phyloP scores from a whole-genome alignment of 2,113 vertebrate genomes.

The Aphelocoma coerulescens region DNA sequence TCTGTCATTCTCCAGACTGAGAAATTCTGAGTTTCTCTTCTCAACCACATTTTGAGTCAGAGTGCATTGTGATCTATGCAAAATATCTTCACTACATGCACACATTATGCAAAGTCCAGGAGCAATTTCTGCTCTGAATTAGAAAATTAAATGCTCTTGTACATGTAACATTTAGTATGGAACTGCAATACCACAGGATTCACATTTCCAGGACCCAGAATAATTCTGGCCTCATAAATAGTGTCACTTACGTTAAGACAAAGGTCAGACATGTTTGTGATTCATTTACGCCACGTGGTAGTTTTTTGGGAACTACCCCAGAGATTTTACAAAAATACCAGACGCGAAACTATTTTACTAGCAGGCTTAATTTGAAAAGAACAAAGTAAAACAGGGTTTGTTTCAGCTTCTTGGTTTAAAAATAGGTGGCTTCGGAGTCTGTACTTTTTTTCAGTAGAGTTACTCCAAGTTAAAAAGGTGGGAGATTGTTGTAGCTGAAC shows the following conservation, averaged over 20 bases:
- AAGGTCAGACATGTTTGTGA: conserved; percentile 1
- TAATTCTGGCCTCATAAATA: conserved; percentile 5
- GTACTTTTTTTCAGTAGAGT: not conserved
- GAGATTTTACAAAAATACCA: not conserved
- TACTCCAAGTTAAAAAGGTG: not conserved
- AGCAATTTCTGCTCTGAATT: not conserved
- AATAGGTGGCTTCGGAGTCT: not conserved
- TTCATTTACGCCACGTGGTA: not conserved
- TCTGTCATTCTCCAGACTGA: not conserved
- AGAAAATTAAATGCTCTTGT: not conserved
- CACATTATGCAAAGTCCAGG: not conserved
- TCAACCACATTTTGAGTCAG: not conserved
- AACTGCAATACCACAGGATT: not conserved
- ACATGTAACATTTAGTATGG: not conserved
- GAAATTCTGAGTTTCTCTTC: not conserved
- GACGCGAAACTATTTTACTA: not conserved
- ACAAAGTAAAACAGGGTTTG: not conserved
- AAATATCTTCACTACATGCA: not conserved
- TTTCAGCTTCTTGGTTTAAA: not conserved
- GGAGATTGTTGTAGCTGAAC: not conserved
- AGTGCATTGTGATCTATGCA: not conserved
- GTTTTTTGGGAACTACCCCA: not conserved
- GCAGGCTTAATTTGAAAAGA: not conserved
- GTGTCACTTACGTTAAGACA: not conserved
- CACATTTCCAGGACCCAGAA: not conserved